Base-by-base conservation (phyloP, 2,888 invertebrate genomes). In the Pseudoips prasinana region DNA sequence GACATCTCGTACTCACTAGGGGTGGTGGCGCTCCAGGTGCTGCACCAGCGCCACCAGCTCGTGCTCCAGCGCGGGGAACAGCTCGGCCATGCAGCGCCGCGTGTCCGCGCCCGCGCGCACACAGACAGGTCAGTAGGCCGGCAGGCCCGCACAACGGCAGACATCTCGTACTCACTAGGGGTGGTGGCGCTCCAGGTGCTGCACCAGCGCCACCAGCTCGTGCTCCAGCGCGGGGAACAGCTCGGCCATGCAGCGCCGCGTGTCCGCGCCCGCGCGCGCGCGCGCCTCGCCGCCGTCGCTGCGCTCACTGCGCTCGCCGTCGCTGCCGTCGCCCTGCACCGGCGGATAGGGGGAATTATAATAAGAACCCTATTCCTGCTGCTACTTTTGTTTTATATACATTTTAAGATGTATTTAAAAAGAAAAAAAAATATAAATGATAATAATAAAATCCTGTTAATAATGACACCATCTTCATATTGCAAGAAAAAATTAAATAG, bases 141-240 rank as follows among this genome's bases (percentile, higher is more conserved):
- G 18, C 18, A 18, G 4, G 18, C 6, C 3, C 18, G 18, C 18
- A 18, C 18, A 3, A 18, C 18, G 18, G 3, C 18, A 18, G 4
- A 6, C 18, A 6, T 18, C 18, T 3, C 18, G 18, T 34, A 55
- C 95, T 92, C 83, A 98, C 96, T 97, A 96, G 58, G 94, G 94
- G 77, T 98, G 97, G 61, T 95, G 92, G 60, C 94, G 93, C 80
- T 97, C 98, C 54, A 96, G 94, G 70, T 95, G 93, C 25, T 92
- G 91, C 42, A 98, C 95, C 60, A 99, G 96, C 63, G 91, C 92
- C 37, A 94, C 92, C 39, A 99, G 86, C 76, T 98, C 97, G 0
- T 91, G 89, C 88, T 98, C 98, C 14, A 99, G 90, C 44, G 93
- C 91, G 1, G 95, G 94, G 89, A 99, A 98, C 67, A 99, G 91